Evolutionary conservation across 2,797 vertebrate genomes (phyloP).

Genomic region (Cossypha niveicapilla): DNA sequence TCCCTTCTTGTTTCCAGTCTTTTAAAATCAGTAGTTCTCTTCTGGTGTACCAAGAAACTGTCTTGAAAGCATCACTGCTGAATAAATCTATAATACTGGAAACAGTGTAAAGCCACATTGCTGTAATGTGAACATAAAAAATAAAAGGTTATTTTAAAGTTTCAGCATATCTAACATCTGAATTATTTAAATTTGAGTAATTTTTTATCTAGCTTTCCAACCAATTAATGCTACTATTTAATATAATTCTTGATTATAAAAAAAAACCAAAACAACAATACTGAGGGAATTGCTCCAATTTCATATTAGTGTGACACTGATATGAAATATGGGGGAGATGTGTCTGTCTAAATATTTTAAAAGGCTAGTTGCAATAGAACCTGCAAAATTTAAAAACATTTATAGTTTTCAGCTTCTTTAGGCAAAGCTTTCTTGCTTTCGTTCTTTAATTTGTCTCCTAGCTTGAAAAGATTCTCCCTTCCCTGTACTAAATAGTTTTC

Average conservation of each 20-base stretch:
- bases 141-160: background rate
- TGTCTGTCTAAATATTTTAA: background rate
- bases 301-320: background rate
- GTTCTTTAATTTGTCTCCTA: background rate
- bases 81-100: background rate
- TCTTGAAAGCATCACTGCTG: background rate
- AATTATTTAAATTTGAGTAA: background rate
- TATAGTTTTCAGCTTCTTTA: background rate
- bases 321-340: rapidly evolving
- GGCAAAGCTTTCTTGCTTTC: background rate
- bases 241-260: background rate
- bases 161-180: background rate
- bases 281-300: background rate
- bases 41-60: background rate
- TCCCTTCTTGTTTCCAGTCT: background rate
- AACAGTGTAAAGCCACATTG: background rate
- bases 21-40: background rate
- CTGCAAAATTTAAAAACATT: background rate
- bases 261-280: background rate
- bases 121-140: background rate
- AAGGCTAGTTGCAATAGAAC: background rate
- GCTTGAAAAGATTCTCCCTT: background rate
- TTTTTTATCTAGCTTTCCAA: background rate
- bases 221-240: background rate
- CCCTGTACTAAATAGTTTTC: background rate